Base-by-base conservation (phyloP, 2,888 invertebrate species). In the Agonum fuliginosum region DNA sequence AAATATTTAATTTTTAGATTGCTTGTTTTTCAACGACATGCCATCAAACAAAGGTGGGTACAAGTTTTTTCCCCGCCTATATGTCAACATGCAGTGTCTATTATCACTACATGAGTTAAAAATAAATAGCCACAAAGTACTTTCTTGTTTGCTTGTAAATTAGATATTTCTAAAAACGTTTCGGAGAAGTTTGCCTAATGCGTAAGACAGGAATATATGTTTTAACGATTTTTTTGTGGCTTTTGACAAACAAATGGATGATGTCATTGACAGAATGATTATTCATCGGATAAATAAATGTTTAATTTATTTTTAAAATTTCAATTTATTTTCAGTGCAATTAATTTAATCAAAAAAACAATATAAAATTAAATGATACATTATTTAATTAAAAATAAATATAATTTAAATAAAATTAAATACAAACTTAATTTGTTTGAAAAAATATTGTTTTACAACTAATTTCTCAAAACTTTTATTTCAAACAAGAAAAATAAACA, bases 11-110 rank as follows among this genome's bases (percentile, higher is more conserved):
- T 74, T 74, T 74, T 17, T 74, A 41, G 74, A 74, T 74, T 74
- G 74, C 74, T 65, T 74, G 74, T 74, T 74, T 74, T 74, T 74
- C 74, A 43, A 65, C 41, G 74, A 74, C 58, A 73, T 62, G 62
- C 62, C 65, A 74, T 74, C 62, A 74, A 73, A 74, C 74, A 74
- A 65, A 74, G 74, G 74, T 74, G 65, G 74, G 74, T 46, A 74
- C 74, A 74, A 22, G 74, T 74, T 58, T 67, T 67, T 67, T 41
- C 67, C 41, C 43, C 67, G 67, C 67, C 67, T 43, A 14, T 62
- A 24, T 74, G 74, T 74, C 74, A 65, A 74, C 74, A 74, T 19
- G 43, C 62, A n/a, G 46, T 58, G 37, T 30, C 74, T 74, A 74
- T 74, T 74, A 74, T 74, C 74, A 74, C 43, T 43, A 74, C 74